phyloP scores from a whole-genome alignment of 2,888 invertebrate genomes.

The Acrobasis repandana region DNA sequence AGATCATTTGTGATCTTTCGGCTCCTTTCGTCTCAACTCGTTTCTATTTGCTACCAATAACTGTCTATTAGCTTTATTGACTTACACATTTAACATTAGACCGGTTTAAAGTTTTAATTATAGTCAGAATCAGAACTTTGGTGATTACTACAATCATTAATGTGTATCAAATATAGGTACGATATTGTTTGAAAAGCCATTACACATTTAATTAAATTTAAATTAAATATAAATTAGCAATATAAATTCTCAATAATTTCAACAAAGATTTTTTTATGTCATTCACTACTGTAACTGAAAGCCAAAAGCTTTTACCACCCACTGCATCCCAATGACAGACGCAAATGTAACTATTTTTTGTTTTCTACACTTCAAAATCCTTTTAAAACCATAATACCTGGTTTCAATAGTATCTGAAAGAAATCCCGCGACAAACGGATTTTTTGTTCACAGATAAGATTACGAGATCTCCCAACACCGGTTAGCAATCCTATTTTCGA shows the following conservation, averaged over 20 bases:
- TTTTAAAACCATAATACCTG: constrained; percentile 48
- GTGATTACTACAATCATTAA: too few relatives aligned
- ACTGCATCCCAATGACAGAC: constrained; percentile 5
- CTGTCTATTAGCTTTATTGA: background rate
- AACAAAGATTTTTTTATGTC: too few relatives aligned
- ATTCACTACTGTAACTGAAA: background rate
- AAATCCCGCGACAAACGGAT: constrained; percentile 52
- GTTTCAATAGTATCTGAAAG: constrained; percentile 67
- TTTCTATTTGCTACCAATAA: constrained; percentile 50
- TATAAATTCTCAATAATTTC: too few relatives aligned
- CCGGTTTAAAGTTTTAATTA: too few relatives aligned
- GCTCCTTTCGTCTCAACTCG: constrained; percentile 34
- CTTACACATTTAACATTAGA: background rate
- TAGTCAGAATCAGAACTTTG: too few relatives aligned
- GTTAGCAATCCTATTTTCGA: constrained; percentile 71
- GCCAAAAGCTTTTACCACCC: constrained; percentile 4
- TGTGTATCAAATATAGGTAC: too few relatives aligned
- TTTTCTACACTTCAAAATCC: constrained; percentile 28
- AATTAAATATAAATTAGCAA: too few relatives aligned
- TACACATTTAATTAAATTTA: too few relatives aligned
- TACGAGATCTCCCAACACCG: constrained; percentile 54
- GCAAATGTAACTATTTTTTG: constrained; percentile 16
- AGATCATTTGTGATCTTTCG: constrained; percentile 46
- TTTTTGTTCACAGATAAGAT: constrained; percentile 70
- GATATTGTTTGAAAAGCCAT: too few relatives aligned